Base-by-base conservation (phyloP, 2,113 vertebrate genomes). In the Dasyornis broadbenti region DNA sequence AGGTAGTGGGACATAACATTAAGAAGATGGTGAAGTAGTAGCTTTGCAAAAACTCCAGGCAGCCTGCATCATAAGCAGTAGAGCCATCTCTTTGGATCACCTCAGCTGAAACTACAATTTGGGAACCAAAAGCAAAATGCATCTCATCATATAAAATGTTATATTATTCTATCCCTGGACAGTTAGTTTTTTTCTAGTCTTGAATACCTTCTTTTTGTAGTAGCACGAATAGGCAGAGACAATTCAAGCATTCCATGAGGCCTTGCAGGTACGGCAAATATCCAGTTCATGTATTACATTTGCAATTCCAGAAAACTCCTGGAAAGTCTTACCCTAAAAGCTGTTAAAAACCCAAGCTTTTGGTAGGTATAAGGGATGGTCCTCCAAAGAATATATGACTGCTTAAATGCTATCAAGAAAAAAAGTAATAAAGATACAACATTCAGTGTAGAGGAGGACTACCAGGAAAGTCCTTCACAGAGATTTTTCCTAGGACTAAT, bases 141-240 rank as follows among this genome's bases (percentile, higher is more conserved):
- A 18, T 22, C 26, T 63, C 39, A n/a, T n/a, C n/a, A n/a, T n/a
- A n/a, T n/a, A n/a, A n/a, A n/a, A n/a, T 64, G 11, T 33, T 60
- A 11, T 2, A 31, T 53, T 57, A 24, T 8, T 72, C 24, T 50
- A 17, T 49, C 18, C 10, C 6, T 72, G 50, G 22, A 35, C 21
- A 53, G 14, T 0, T 1, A 44, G 1, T 35, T 7, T 44, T 64
- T 1, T 28, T 53, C 50, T 69, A 33, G 7, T 47, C 30, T 53
- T 73, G 42, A 65, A 35, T 3, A 5, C 2, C 3, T 40, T 45
- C 6, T 3, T 13, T 83, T 59, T 35, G 12, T 31, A 33, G 15
- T 7, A 8, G 4, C 16, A 80, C 13, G 6, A 77, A 47, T 21
- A 50, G 24, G 15, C 17, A 56, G 24, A 70, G 11, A 15, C 5